Evolutionary conservation across 2,888 invertebrate species (phyloP).

Genomic region (Odontothrips loti): DNA sequence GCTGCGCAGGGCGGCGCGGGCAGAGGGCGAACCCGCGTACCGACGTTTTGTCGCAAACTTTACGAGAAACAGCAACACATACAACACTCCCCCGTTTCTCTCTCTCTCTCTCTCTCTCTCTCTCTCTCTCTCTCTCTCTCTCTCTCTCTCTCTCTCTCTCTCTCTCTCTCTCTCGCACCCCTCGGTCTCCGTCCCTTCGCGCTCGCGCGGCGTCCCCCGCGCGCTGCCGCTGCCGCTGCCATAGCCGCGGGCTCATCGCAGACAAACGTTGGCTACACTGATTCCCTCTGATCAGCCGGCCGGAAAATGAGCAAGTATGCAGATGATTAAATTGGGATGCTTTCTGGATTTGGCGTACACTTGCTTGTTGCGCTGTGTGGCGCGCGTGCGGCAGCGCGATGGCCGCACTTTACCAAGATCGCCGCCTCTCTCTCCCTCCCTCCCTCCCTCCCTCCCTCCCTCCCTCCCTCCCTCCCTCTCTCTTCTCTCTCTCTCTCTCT

Average conservation of each 20-base stretch:
- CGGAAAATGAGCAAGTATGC: constrained; percentile 39
- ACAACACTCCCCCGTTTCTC: too few species aligned
- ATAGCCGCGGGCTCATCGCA: constrained; percentile 6
- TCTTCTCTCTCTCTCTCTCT: neutral
- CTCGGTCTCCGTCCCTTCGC: neutral
- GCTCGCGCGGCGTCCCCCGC: too few species aligned
- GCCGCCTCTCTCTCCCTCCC: neutral
- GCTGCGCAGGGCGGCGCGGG: too few species aligned
- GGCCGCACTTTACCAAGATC: too few species aligned
- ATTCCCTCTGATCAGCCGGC: constrained; percentile 37
- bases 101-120: neutral
- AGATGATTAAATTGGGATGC: constrained; percentile 39
- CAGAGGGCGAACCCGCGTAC: too few species aligned
- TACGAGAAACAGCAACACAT: too few species aligned
- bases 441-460: neutral
- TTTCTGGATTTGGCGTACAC: constrained; percentile 2
- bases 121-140: neutral
- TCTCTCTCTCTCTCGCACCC: neutral
- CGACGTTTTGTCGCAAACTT: too few species aligned
- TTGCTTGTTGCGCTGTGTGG: too few species aligned
- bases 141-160: neutral
- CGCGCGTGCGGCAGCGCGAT: too few species aligned
- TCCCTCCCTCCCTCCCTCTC: too few species aligned
- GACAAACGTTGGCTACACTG: constrained; percentile 9
- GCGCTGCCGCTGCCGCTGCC: neutral